Percentiles rank a stretch among this genome's conserved stretches.
Conservation (phyloP, 2,113 vertebrate species). For the Orycteropus afer region DNA sequence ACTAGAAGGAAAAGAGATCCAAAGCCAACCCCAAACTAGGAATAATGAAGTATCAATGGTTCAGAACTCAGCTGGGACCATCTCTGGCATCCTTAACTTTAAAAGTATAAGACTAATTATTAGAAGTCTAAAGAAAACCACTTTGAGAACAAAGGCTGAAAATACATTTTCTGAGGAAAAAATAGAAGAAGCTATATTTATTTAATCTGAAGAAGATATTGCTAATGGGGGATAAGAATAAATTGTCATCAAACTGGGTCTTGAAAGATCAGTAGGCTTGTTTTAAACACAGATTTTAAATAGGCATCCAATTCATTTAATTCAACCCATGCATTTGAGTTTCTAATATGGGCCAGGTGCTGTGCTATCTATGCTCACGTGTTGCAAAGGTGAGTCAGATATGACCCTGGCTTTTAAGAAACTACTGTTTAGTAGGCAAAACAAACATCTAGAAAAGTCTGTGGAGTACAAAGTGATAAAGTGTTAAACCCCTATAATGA, state of each 20-base stretch:
- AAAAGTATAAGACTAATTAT: constrained; percentile 31
- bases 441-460: constrained; percentile 4
- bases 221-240: not conserved
- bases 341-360: constrained; percentile 18
- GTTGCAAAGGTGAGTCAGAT: not conserved
- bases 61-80: constrained; percentile 21
- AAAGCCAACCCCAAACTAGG: not conserved
- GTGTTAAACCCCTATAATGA: not conserved
- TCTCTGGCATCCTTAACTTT: constrained; percentile 33
- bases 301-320: constrained; percentile 12
- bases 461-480: constrained; percentile 35
- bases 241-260: not conserved
- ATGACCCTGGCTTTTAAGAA: constrained; percentile 38
- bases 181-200: not conserved
- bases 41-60: not conserved
- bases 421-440: constrained; percentile 36
- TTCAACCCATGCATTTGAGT: constrained; percentile 4
- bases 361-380: not conserved
- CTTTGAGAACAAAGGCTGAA: constrained; percentile 40
- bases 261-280: not conserved
- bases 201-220: constrained; percentile 14
- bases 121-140: constrained; percentile 46
- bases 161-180: constrained; percentile 34
- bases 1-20: not conserved
- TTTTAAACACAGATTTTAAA: constrained; percentile 35